phyloP scores from a whole-genome alignment of 2,888 invertebrate species.

The Leptopilina syphax region DNA sequence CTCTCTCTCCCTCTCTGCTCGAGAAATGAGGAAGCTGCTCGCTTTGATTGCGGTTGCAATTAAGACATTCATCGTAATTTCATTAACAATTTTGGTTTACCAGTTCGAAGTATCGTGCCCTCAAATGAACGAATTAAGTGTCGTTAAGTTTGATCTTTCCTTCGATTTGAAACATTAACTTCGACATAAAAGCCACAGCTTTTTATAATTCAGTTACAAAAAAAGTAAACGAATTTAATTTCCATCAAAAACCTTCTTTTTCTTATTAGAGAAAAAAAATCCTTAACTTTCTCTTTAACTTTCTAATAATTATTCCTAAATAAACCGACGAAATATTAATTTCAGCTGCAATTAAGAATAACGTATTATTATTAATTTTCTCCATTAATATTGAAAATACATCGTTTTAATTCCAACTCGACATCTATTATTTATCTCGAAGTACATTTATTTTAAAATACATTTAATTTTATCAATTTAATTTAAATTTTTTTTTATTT shows the following conservation, averaged over 20 bases:
- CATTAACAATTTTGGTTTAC: constrained; percentile 45
- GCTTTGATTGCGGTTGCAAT: constrained; percentile 47
- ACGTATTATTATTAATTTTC: too few relatives aligned
- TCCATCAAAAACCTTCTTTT: not conserved
- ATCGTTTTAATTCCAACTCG: too few relatives aligned
- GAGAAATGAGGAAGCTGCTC: constrained; percentile 22
- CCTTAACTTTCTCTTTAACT: too few relatives aligned
- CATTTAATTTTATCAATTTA: too few relatives aligned
- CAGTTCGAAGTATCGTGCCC: constrained; percentile 43
- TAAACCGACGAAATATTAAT: too few relatives aligned
- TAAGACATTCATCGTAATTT: constrained; percentile 51
- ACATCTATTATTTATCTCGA: too few relatives aligned
- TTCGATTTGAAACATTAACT: not conserved
- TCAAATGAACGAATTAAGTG: not conserved
- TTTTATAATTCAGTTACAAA: not conserved
- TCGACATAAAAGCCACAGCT: not conserved
- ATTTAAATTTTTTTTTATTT: too few relatives aligned
- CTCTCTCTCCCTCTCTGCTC: not conserved
- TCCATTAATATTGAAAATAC: too few relatives aligned
- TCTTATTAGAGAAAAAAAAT: too few relatives aligned
- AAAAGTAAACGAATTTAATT: not conserved
- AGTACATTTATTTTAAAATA: too few relatives aligned
- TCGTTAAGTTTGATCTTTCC: not conserved
- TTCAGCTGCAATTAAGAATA: too few relatives aligned
- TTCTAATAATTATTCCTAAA: too few relatives aligned